Percentiles rank a stretch among this genome's conserved stretches.
These are phyloP conservation scores for Petrocephalus sullivani DNA, from an alignment of 2,797 vertebrate species.

Conservation along the genomic window DNA sequence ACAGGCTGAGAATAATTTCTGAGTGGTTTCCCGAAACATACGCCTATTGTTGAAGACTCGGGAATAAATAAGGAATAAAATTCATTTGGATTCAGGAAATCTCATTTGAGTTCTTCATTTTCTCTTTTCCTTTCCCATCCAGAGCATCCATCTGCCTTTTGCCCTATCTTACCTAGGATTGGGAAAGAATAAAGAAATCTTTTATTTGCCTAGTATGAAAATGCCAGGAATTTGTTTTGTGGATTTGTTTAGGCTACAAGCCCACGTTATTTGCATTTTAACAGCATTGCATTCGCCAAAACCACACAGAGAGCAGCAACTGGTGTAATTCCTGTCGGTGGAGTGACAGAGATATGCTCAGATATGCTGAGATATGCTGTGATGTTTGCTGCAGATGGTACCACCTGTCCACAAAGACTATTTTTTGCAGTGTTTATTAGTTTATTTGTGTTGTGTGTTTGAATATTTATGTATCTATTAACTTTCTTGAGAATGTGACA, in stretches of 20 bases:
- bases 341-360: not conserved
- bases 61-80: not conserved
- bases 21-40: not conserved
- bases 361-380: too few relatives aligned
- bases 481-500: too few relatives aligned
- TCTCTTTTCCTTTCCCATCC: not conserved
- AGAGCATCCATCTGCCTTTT: not conserved
- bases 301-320: not conserved
- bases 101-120: not conserved
- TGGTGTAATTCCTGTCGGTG: not conserved
- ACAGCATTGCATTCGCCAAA: not conserved
- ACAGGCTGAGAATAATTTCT: not conserved
- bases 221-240: not conserved
- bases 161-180: not conserved
- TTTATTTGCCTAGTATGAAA: not conserved
- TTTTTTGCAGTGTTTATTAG: too few relatives aligned
- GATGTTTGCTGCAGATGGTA: too few relatives aligned
- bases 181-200: not conserved
- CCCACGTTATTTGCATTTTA: not conserved
- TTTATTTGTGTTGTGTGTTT: too few relatives aligned
- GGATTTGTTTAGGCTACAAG: not conserved
- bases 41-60: not conserved
- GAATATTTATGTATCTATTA: too few relatives aligned
- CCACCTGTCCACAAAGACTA: too few relatives aligned
- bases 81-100: not conserved